These are phyloP conservation scores for Nothoprocta perdicaria DNA, from an alignment of 2,113 vertebrate genomes.

Conservation along the genomic window DNA sequence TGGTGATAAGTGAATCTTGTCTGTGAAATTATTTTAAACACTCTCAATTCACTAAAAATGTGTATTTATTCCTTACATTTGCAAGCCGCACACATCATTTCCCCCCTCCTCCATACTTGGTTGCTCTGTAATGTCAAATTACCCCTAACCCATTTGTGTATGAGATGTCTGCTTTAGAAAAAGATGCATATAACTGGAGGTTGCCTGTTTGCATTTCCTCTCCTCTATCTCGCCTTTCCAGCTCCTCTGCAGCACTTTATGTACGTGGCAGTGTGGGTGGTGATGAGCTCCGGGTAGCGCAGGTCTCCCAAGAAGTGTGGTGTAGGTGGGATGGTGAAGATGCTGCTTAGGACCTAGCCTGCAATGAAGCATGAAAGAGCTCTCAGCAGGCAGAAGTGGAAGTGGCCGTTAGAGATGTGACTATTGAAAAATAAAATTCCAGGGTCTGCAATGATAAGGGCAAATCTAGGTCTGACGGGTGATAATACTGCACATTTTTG, in stretches of 20 bases:
- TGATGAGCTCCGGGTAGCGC: not conserved
- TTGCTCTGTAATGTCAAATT: slow-evolving; percentile 53
- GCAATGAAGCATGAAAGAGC: not conserved
- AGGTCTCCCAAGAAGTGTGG: not conserved
- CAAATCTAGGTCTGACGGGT: not conserved
- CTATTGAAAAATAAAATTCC: not conserved
- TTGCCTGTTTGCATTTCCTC: slow-evolving; percentile 1
- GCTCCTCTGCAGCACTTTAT: not conserved
- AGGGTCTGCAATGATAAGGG: not conserved
- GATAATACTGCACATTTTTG: not conserved
- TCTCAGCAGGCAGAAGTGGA: not conserved
- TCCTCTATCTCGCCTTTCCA: not conserved
- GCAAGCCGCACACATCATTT: slow-evolving; percentile 57
- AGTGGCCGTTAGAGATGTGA: not conserved
- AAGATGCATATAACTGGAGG: not conserved
- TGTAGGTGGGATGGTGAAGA: not conserved
- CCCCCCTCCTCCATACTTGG: slow-evolving; percentile 22
- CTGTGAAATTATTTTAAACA: slow-evolving; percentile 74
- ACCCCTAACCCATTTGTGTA: slow-evolving; percentile 41
- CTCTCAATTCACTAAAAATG: slow-evolving; percentile 66
- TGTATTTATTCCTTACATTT: slow-evolving; percentile 63
- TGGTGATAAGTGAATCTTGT: slow-evolving; percentile 73
- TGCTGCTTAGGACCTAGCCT: not conserved
- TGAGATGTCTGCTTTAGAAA: slow-evolving; percentile 26
- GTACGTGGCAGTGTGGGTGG: not conserved